Percentiles rank a stretch among this genome's conserved stretches.
phyloP scores from a whole-genome alignment of 2,888 invertebrate genomes.

The Synergus gifuensis region DNA sequence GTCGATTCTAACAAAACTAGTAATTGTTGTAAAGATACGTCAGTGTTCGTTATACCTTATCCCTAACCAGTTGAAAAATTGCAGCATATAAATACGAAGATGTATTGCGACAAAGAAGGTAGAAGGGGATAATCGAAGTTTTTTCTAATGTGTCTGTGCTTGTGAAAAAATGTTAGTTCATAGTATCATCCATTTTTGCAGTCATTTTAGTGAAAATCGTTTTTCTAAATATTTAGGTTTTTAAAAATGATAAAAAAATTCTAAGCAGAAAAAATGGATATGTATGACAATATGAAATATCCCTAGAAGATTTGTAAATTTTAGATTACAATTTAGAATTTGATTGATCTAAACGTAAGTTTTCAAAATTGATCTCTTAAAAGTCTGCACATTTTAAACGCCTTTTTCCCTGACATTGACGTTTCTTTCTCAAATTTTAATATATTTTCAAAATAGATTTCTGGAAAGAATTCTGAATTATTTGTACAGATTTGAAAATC shows the following conservation, averaged over 20 bases:
- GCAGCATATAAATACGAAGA: background rate
- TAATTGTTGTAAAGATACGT: background rate
- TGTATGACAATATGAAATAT: too few relatives aligned
- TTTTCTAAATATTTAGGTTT: too few relatives aligned
- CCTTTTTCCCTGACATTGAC: too few relatives aligned
- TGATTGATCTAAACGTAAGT: too few relatives aligned
- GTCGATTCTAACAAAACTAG: background rate
- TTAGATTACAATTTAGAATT: too few relatives aligned
- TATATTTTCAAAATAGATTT: background rate
- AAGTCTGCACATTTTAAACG: too few relatives aligned
- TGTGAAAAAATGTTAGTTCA: background rate
- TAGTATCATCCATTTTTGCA: too few relatives aligned
- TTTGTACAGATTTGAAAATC: background rate
- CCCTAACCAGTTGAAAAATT: background rate
- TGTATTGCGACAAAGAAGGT: background rate
- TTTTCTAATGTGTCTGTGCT: background rate
- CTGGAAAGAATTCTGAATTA: background rate
- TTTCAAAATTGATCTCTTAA: too few relatives aligned
- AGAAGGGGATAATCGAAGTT: conserved; percentile 13
- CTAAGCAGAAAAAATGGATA: too few relatives aligned
- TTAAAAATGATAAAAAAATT: too few relatives aligned
- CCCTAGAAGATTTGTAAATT: too few relatives aligned
- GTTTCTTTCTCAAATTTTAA: background rate
- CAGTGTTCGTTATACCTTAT: background rate
- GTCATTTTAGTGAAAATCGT: too few relatives aligned